Evolutionary conservation across 2,888 invertebrate species (phyloP).

Genomic region (Sphaerophoria taeniata): DNA sequence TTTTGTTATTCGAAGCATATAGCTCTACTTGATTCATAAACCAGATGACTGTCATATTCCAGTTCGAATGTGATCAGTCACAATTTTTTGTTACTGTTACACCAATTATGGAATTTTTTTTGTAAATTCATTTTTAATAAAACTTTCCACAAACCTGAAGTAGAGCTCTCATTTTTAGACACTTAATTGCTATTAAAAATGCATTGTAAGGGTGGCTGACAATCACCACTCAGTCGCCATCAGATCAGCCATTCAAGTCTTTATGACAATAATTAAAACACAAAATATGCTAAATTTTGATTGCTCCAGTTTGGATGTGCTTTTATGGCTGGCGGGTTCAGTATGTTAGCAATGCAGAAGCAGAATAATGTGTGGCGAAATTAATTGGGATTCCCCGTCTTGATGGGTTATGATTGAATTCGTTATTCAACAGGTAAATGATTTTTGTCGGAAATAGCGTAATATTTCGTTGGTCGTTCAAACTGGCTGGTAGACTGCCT

Average conservation of each 20-base stretch:
- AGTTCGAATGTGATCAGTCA: conserved; percentile 4
- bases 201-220: not conserved
- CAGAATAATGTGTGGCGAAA: conserved; percentile 20
- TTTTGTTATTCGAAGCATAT: conserved; percentile 2
- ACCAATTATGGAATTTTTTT: conserved; percentile 14
- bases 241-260: not conserved
- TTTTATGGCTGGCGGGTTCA: not conserved
- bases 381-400: conserved; percentile 1
- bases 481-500: no score
- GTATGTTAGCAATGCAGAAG: conserved; percentile 5
- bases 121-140: not conserved
- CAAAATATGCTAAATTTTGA: conserved; percentile 24
- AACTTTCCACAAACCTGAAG: conserved; percentile 38
- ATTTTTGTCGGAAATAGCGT: no score
- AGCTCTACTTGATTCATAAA: not conserved
- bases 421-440: not conserved
- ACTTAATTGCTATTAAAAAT: conserved; percentile 18
- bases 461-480: no score
- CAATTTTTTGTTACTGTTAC: no score
- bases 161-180: conserved; percentile 38
- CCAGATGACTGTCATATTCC: not conserved
- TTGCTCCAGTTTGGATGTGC: not conserved
- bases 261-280: conserved; percentile 23
- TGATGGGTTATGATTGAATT: not conserved
- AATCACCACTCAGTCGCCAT: not conserved